Base-by-base conservation (phyloP, 2,113 vertebrate species). In the Siniperca chuatsi region DNA sequence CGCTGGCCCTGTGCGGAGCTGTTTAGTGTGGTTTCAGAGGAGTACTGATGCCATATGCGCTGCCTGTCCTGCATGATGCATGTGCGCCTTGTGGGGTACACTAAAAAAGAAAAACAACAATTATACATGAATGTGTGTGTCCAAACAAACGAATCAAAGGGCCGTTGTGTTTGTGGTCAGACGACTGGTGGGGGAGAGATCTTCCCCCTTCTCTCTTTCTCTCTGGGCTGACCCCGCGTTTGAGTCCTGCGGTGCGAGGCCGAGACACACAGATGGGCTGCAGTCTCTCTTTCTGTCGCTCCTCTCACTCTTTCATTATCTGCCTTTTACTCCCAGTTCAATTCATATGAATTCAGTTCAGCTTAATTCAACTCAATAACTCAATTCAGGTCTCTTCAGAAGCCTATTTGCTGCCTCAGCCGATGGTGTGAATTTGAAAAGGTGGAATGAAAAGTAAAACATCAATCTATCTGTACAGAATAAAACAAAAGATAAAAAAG, bases 91-190 rank as follows among this genome's bases (percentile, higher is more conserved):
- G 96, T 97, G 96, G 95, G 96, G 95, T 92, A 95, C 94, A 93
- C 96, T 95, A 92, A 96, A 97, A 90, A 96, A 96, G 96, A 96
- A 96, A 97, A 96, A 96, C 96, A 97, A 96, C 96, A 97, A 97
- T 97, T 96, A 97, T 96, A 97, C 95, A 96, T 96, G 96, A 97
- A 97, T 97, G 97, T 96, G 96, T 97, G 96, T 97, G 97, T 97
- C 96, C 97, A 97, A 97, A 97, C 97, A 97, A 95, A 96, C 95
- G 95, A 96, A 96, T 96, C 95, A 97, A 97, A 97, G 95, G 95
- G 92, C 94, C 91, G 92, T 95, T 94, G 93, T 93, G 94, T 95
- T 87, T 96, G 96, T 95, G 92, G 94, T 94, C 92, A 92, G 94
- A 90, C 79, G 86, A 95, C 95, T 91, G 94, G 94, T 91, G 95